Base-by-base conservation (phyloP, 2,797 vertebrate species). In the Aselliscus stoliczkanus region DNA sequence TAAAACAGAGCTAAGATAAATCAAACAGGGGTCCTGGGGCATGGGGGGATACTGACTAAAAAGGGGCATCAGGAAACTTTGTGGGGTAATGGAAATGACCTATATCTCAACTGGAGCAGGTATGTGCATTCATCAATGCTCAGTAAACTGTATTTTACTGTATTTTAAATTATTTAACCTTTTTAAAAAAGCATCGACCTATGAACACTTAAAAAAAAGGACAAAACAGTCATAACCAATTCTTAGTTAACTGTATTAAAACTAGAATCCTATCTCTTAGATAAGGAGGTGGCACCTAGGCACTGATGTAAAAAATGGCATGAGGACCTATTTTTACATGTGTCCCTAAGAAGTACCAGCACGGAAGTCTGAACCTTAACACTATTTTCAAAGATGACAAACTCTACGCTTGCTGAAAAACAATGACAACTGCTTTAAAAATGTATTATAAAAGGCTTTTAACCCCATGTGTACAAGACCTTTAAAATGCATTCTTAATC, bases 341-440 rank as follows among this genome's bases (percentile, higher is more conserved):
- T 60, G 75, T 88, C 9, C 39, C 31, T 44, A 85, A 64, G 67
- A 88, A 84, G 20, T n/a, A 88, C 25, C 20, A 50, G 50, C 12
- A 84, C 25, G 37, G 52, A 77, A 64, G 27, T 90, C 50, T 60
- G 75, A 97, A 87, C 7, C 7, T 18, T 64, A n/a, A 70, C 52
- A 91, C 39, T 79, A 56, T 88, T 92, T 86, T 89, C 50, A 96
- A 92, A 91, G 50, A 72, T 17, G 52, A 93, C 5, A 96, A 90
- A 86, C 72, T 73, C 34, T 95, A 85, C 6, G 34, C 42, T 44
- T 84, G 13, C n/a, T 80, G 54, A 93, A 52, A 14, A 75, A 88
- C 88, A 92, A 91, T 85, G 62, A 90, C 44, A 82, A 81, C 18
- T 88, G 21, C 83, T 79, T 93, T 37, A 85, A 76, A 79, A 67